These are phyloP conservation scores for Pollenia labialis DNA, from an alignment of 2,888 invertebrate genomes.

Conservation along the genomic window DNA sequence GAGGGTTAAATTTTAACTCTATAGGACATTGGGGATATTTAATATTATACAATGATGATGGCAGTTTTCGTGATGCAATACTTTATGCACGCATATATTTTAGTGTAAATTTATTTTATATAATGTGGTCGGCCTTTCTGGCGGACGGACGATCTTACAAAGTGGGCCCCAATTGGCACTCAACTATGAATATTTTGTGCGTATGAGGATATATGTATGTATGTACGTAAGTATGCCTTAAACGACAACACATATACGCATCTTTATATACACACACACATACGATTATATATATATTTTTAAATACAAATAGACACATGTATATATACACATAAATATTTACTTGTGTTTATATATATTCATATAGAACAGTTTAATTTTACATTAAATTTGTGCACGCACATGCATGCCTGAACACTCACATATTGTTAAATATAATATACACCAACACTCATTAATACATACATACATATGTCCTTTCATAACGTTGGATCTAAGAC, in stretches of 20 bases:
- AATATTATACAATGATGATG: slow-evolving; percentile 67
- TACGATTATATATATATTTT: neutral
- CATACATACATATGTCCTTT: slow-evolving; percentile 3
- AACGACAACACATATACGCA: neutral
- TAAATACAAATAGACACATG: neutral
- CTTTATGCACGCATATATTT: slow-evolving; percentile 75
- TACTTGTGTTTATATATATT: neutral
- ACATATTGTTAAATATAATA: slow-evolving; percentile 12
- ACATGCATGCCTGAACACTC: slow-evolving; percentile 28
- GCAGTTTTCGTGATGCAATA: slow-evolving; percentile 72
- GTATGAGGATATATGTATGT: neutral
- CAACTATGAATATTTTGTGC: slow-evolving; percentile 43
- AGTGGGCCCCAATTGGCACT: slow-evolving; percentile 56
- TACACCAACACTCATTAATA: neutral
- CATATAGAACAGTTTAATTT: slow-evolving; percentile 51
- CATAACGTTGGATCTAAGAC: slow-evolving; percentile 12
- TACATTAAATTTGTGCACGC: slow-evolving; percentile 48
- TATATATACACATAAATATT: neutral
- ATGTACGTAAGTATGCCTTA: neutral
- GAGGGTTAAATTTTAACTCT: slow-evolving; percentile 48
- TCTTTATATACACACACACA: neutral
- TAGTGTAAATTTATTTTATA: slow-evolving; percentile 75
- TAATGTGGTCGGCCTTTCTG: slow-evolving; percentile 67
- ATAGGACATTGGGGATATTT: slow-evolving; percentile 69
- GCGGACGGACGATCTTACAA: neutral